These are phyloP conservation scores for Lepidotrigona ventralis DNA, from an alignment of 1,140 invertebrate genomes.

Conservation along the genomic window DNA sequence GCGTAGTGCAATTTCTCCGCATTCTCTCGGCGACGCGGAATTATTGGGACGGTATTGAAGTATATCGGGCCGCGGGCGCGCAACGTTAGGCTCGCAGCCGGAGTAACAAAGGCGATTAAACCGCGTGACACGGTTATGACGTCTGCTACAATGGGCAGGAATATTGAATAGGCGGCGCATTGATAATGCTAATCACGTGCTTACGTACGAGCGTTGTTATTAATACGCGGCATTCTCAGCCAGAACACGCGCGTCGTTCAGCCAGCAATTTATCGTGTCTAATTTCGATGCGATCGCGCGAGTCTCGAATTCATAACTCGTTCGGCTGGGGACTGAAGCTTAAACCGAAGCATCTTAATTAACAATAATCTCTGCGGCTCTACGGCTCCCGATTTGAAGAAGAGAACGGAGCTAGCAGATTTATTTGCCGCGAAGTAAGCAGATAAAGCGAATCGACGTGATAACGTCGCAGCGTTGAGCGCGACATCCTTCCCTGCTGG, in stretches of 20 bases:
- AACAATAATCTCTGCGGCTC: background rate
- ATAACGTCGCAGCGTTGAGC: conserved; percentile 5
- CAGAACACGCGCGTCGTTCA: conserved; percentile 23
- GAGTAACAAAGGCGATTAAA: conserved; percentile 59
- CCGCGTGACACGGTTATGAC: conserved; percentile 41
- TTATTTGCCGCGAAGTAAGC: background rate
- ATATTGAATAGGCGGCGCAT: conserved; percentile 35
- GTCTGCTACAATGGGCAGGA: conserved; percentile 43
- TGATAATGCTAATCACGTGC: conserved; percentile 48
- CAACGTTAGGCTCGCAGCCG: conserved; percentile 47
- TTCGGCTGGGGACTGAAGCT: background rate
- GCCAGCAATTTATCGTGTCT: conserved; percentile 33
- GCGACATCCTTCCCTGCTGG: background rate
- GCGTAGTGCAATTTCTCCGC: conserved; percentile 32
- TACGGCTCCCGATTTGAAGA: background rate
- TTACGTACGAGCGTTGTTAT: conserved; percentile 38
- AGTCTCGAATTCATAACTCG: conserved; percentile 17
- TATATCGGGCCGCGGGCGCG: conserved; percentile 32
- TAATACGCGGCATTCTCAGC: conserved; percentile 35
- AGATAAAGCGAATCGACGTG: background rate
- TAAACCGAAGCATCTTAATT: background rate
- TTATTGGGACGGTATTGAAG: conserved; percentile 61
- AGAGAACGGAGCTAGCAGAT: background rate
- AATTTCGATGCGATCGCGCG: conserved; percentile 14
- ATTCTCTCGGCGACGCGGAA: conserved; percentile 49